Evolutionary conservation across 1,140 invertebrate species (phyloP).

Genomic region (Brachionus rotundiformis): DNA sequence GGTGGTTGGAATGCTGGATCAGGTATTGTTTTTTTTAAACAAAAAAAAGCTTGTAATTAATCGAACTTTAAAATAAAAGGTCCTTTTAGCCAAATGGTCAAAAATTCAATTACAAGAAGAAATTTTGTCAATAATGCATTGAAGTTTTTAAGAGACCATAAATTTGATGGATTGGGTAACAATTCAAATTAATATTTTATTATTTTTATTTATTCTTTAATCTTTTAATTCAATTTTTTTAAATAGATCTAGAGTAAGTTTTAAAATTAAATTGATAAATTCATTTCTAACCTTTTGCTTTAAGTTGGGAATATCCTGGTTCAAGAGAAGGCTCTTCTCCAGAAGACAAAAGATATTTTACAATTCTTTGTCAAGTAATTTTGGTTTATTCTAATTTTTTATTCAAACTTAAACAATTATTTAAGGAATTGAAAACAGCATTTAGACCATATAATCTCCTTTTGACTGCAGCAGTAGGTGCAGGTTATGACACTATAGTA

Average conservation of each 20-base stretch:
- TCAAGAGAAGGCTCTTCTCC: conserved; percentile 54
- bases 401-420: no score
- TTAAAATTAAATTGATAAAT: conserved; percentile 68
- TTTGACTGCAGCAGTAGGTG: conserved; percentile 55
- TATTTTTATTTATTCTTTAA: conserved; percentile 53
- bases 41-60: conserved; percentile 52
- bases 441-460: conserved; percentile 54
- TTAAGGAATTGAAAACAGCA: conserved; percentile 52
- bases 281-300: no score
- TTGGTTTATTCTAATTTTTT: no score
- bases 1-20: conserved; percentile 72
- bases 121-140: conserved; percentile 52
- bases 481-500: conserved; percentile 53
- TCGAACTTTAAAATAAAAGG: not conserved
- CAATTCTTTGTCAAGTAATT: conserved; percentile 66
- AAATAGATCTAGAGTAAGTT: conserved; percentile 65
- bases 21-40: not conserved
- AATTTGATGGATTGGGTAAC: conserved; percentile 61
- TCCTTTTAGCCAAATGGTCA: conserved; percentile 74
- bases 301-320: conserved; percentile 76
- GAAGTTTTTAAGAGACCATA: conserved; percentile 65
- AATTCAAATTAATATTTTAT: not conserved
- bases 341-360: conserved; percentile 67
- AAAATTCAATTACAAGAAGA: conserved; percentile 65
- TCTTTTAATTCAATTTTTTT: no score